Conservation (phyloP, 2,113 vertebrate species). For the Sander lucioperca region DNA sequence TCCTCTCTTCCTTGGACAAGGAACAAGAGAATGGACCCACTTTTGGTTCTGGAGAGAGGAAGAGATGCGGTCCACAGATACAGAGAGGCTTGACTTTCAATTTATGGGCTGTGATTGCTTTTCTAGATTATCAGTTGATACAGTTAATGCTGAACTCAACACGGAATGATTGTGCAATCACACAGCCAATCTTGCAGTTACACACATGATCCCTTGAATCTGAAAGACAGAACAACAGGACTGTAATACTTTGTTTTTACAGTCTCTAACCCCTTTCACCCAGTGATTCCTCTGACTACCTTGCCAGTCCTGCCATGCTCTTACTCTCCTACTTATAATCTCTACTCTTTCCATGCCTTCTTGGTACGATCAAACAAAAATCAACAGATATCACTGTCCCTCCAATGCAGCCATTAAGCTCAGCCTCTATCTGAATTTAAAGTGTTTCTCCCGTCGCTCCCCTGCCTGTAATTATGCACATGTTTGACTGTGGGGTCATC, state of each 20-base stretch:
- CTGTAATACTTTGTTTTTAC: neutral
- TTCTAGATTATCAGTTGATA: constrained; percentile 13
- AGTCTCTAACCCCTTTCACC: constrained; percentile 30
- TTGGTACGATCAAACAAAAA: constrained; percentile 67
- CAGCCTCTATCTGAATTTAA: constrained; percentile 74
- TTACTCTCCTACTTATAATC: constrained; percentile 39
- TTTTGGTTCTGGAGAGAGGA: constrained; percentile 50
- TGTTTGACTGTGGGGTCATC: constrained; percentile 82
- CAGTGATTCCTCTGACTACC: constrained; percentile 8
- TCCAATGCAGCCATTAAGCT: constrained; percentile 80
- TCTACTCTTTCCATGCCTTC: constrained; percentile 56
- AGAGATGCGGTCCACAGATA: constrained; percentile 28
- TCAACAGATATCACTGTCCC: constrained; percentile 75
- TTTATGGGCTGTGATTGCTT: constrained; percentile 13
- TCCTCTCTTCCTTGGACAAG: constrained; percentile 20
- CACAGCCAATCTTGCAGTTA: neutral
- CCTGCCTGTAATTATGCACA: constrained; percentile 81
- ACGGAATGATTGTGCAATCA: constrained; percentile 5
- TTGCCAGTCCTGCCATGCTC: constrained; percentile 40
- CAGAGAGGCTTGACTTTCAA: constrained; percentile 15
- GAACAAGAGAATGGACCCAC: constrained; percentile 55
- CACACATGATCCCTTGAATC: neutral
- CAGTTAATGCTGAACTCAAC: constrained; percentile 28
- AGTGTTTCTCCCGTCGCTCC: constrained; percentile 61
- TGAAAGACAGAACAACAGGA: constrained; percentile 20